Conservation (phyloP, 2,888 invertebrate species). For the Apoderus coryli region DNA sequence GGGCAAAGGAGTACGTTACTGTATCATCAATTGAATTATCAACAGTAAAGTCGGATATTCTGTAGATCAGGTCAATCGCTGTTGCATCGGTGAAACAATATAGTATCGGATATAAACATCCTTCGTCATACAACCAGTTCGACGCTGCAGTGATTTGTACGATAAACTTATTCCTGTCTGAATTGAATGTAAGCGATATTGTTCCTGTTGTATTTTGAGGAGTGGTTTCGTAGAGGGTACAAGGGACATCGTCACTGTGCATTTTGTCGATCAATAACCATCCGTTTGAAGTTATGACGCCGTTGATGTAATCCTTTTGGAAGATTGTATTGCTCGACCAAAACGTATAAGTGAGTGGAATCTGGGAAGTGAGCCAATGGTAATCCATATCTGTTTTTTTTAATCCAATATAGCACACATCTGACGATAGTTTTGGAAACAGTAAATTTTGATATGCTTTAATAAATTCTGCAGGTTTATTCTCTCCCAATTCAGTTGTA, state of each 20-base stretch:
- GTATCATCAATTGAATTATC: slow-evolving; percentile 7
- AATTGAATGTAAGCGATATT: not conserved
- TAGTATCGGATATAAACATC: slow-evolving; percentile 16
- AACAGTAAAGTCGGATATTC: slow-evolving; percentile 3
- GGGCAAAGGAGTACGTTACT: slow-evolving; percentile 12
- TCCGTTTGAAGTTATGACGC: slow-evolving; percentile 15
- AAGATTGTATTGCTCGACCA: slow-evolving; percentile 15
- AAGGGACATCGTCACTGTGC: slow-evolving; percentile 11
- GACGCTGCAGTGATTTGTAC: slow-evolving; percentile 10
- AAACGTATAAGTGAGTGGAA: slow-evolving; percentile 15
- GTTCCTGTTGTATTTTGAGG: not conserved
- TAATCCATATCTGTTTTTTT: slow-evolving; percentile 12
- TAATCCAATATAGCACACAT: slow-evolving; percentile 19
- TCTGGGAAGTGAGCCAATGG: slow-evolving; percentile 16
- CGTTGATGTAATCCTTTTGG: slow-evolving; percentile 12
- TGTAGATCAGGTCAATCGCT: slow-evolving; percentile 12
- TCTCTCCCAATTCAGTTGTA: slow-evolving; percentile 1
- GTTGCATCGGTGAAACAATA: slow-evolving; percentile 22
- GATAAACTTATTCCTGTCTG: slow-evolving; percentile 4
- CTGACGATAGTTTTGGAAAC: slow-evolving; percentile 13
- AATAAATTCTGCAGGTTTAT: slow-evolving; percentile 17
- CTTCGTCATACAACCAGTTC: slow-evolving; percentile 10
- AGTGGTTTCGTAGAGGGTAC: slow-evolving; percentile 5
- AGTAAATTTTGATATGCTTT: slow-evolving; percentile 21
- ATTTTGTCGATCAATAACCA: slow-evolving; percentile 14